Evolutionary conservation across 2,888 invertebrate species (phyloP), one percentile per base, ranked within the genome.

Genomic region (Scelioninae gen. 1): DNA sequence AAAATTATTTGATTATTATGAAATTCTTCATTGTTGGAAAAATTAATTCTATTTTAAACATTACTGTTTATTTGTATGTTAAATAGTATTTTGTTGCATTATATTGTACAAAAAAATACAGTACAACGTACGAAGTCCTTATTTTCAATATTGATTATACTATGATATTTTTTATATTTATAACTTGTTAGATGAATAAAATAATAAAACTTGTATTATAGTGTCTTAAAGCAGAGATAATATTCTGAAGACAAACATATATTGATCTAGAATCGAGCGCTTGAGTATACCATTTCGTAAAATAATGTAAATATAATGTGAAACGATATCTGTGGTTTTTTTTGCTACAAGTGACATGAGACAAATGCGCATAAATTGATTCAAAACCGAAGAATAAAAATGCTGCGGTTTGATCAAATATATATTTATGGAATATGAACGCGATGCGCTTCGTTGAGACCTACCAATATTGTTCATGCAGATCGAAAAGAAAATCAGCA

Each of bases 351-450:
- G 31, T 29, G 13, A 31, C 38, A 66, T 13, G 51, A 31, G 31
- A 68, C 16, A 72, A 72, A 60, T 72, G 60, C 40, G 60, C 15
- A 72, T 34, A 63, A 58, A 66, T 76, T 60, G 51, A 66, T 49
- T 58, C 31, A 58, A 68, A 60, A 51, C 32, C 11, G 34, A 13
- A 40, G 60, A 58, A 71, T 58, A 71, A 60, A 43, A 76, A 60
- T 45, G 53, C 34, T 56, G 23, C 31, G 68, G 60, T 29, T 68
- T 68, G 31, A 45, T 51, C 58, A 76, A 66, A 76, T 60, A 60
- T n/a, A n/a, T 34, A 68, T 74, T 74, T 74, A 63, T 76, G 68
- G 53, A 56, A 66, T 51, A 51, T 56, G 43, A 74, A 63, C 74
- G 23, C 23, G 63, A 51, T 34, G 51, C 58, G 58, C 32, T 45